Conservation (phyloP, 2,797 vertebrate genomes). For the Microchirus variegatus region DNA sequence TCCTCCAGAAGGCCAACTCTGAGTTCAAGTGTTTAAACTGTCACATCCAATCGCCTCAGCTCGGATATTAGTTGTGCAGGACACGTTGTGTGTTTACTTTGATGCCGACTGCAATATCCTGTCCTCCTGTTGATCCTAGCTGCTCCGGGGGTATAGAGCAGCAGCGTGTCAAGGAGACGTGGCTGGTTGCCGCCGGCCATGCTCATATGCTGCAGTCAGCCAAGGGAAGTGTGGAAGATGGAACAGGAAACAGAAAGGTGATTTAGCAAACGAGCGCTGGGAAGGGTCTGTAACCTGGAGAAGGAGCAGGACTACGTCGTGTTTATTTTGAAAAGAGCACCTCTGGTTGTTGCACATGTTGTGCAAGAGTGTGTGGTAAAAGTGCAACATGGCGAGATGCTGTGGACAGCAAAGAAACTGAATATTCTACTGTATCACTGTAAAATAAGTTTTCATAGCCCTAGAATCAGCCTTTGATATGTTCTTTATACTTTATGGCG, state of each 20-base stretch:
- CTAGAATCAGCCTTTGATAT: no score
- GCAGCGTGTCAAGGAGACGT: conserved; percentile 51
- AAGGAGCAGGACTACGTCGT: conserved; percentile 25
- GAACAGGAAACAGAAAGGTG: conserved; percentile 49
- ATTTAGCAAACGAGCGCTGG: conserved; percentile 24
- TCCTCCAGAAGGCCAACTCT: conserved; percentile 22
- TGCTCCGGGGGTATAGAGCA: conserved; percentile 12
- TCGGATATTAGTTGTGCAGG: conserved; percentile 62
- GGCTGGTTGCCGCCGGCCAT: conserved; percentile 36
- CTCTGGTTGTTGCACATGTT: conserved; percentile 9
- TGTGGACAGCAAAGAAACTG: not conserved
- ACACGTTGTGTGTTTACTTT: conserved; percentile 67
- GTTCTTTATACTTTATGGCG: no score
- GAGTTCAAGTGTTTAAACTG: conserved; percentile 76
- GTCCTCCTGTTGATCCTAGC: conserved; percentile 55
- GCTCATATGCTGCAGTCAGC: conserved; percentile 23
- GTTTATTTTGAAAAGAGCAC: conserved; percentile 48
- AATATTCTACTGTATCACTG: no score
- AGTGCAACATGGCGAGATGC: conserved; percentile 2
- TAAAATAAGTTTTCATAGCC: no score
- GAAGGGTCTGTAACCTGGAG: conserved; percentile 42
- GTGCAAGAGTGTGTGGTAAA: conserved; percentile 15
- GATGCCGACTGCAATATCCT: conserved; percentile 77
- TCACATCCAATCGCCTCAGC: conserved; percentile 67
- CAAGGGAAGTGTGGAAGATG: conserved; percentile 29